Conservation (phyloP, 2,888 invertebrate species). For the Helicoverpa assulta region DNA sequence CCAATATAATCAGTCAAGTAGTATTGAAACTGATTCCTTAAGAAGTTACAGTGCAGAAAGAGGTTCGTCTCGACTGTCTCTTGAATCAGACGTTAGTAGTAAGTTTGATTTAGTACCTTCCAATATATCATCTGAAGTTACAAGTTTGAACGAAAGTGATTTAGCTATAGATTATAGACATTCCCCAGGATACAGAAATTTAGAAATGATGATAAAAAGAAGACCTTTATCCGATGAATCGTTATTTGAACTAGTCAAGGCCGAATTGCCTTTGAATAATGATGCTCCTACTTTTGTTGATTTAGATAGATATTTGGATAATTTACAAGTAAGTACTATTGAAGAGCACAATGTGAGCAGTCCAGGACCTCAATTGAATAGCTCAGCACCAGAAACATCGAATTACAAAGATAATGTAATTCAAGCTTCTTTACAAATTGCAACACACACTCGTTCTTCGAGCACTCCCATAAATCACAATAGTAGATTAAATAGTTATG, state of each 20-base stretch:
- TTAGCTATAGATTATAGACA: slow-evolving; percentile 90
- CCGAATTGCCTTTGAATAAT: slow-evolving; percentile 87
- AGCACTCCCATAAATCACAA: slow-evolving; percentile 80
- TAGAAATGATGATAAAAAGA: slow-evolving; percentile 92
- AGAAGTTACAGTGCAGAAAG: slow-evolving; percentile 85
- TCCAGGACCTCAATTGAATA: slow-evolving; percentile 66
- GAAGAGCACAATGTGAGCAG: slow-evolving; percentile 56
- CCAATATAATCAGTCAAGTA: slow-evolving; percentile 78
- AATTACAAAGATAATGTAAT: slow-evolving; percentile 72
- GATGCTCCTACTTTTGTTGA: slow-evolving; percentile 90
- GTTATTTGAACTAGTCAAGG: slow-evolving; percentile 92
- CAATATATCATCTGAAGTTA: slow-evolving; percentile 83
- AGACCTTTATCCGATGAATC: slow-evolving; percentile 94
- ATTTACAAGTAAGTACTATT: slow-evolving; percentile 89
- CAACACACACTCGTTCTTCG: slow-evolving; percentile 76
- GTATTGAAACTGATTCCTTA: slow-evolving; percentile 84
- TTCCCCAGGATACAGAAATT: slow-evolving; percentile 83
- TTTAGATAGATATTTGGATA: slow-evolving; percentile 92
- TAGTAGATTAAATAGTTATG: slow-evolving; percentile 63
- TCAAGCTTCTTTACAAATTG: slow-evolving; percentile 66
- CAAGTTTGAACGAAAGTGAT: slow-evolving; percentile 83
- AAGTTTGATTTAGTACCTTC: slow-evolving; percentile 86
- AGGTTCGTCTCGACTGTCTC: slow-evolving; percentile 85
- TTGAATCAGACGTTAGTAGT: slow-evolving; percentile 87
- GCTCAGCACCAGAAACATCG: slow-evolving; percentile 65